Conservation (phyloP, 92 coral and sea anemone species). For the Metridium senile region DNA sequence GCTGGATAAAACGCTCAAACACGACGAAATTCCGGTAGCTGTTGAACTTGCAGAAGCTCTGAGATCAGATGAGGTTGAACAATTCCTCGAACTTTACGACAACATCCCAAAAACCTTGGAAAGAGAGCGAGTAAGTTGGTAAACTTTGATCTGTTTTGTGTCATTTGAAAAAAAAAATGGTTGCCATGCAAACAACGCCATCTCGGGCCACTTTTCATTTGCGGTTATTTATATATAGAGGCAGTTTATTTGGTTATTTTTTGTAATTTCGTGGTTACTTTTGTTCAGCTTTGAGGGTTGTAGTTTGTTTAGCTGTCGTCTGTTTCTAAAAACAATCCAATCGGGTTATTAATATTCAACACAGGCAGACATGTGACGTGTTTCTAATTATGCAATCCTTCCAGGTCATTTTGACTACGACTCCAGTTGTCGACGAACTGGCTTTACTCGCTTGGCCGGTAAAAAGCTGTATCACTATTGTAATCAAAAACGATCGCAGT, state of each 20-base stretch:
- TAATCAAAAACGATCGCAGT: slow-evolving; percentile 7
- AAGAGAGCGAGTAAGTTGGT: slow-evolving; percentile 67
- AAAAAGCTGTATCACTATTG: background rate
- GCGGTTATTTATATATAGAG: background rate
- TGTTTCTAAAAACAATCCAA: slow-evolving; percentile 7
- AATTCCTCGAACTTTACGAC: slow-evolving; percentile 90
- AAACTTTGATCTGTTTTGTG: background rate
- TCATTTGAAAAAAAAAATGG: slow-evolving; percentile 6
- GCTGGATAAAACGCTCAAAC: slow-evolving; percentile 30
- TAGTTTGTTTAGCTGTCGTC: slow-evolving; percentile 27
- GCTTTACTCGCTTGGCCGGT: background rate
- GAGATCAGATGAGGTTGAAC: slow-evolving; percentile 84
- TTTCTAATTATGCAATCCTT: slow-evolving; percentile 39
- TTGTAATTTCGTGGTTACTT: background rate
- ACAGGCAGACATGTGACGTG: slow-evolving; percentile 42
- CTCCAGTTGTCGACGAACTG: background rate
- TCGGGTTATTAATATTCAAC: slow-evolving; percentile 40
- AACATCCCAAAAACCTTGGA: slow-evolving; percentile 77
- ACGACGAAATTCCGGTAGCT: slow-evolving; percentile 73
- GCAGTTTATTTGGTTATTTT: background rate
- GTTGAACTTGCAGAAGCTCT: slow-evolving; percentile 80
- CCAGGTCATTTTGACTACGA: slow-evolving; percentile 19
- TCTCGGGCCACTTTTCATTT: background rate
- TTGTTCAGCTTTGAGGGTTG: background rate
- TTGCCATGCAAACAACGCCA: slow-evolving; percentile 73